Conservation (phyloP, 1,140 invertebrate genomes). For the Cydia fagiglandana region DNA sequence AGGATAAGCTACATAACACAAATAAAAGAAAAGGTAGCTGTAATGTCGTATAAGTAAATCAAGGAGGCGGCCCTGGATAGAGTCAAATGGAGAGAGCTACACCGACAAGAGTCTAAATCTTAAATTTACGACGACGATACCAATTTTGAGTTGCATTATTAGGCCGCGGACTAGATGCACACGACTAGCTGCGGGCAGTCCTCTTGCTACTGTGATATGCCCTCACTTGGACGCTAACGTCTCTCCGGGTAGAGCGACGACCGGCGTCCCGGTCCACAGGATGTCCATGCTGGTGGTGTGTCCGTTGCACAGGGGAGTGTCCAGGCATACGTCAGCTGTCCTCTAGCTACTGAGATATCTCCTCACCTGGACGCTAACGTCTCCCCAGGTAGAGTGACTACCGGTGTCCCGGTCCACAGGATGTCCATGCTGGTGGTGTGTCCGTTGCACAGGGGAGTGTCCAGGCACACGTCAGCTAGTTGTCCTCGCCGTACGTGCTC, state of each 20-base stretch:
- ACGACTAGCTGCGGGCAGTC: conserved; percentile 92
- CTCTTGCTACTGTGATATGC: conserved; percentile 73
- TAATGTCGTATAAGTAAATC: too few species aligned
- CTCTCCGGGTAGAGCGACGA: conserved; percentile 97
- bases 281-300: conserved; percentile 99
- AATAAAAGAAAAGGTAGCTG: too few species aligned
- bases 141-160: too few species aligned
- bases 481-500: conserved; percentile 98
- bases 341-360: conserved; percentile 73
- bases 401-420: conserved; percentile 98
- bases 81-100: too few species aligned
- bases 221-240: conserved; percentile 91
- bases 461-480: conserved; percentile 97
- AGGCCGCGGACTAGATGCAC: conserved; percentile 76
- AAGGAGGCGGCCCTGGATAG: too few species aligned
- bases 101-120: too few species aligned
- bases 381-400: conserved; percentile 97
- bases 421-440: conserved; percentile 99
- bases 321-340: conserved; percentile 98
- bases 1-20: too few species aligned
- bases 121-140: too few species aligned
- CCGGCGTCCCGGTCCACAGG: conserved; percentile 98
- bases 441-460: conserved; percentile 99
- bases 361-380: conserved; percentile 91
- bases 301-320: conserved; percentile 99